Conservation (phyloP, 2,888 invertebrate species). For the Trimorus sp. region DNA sequence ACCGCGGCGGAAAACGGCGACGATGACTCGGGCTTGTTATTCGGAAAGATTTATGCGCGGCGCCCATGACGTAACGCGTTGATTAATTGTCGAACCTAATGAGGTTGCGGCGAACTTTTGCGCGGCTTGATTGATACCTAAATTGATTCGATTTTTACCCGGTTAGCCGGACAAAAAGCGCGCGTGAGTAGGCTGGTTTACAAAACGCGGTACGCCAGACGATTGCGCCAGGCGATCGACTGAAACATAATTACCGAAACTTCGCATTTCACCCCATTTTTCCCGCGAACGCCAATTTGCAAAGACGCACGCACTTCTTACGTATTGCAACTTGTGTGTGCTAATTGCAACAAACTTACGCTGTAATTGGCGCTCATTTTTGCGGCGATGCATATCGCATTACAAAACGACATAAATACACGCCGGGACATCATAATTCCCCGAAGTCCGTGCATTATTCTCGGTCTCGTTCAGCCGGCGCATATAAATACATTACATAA, state of each 20-base stretch:
- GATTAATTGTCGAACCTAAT: constrained; percentile 35
- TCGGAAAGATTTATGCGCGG: constrained; percentile 25
- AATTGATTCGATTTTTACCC: no score
- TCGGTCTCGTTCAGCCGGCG: constrained; percentile 21
- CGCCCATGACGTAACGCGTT: constrained; percentile 19
- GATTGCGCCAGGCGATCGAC: no score
- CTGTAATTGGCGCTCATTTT: background rate
- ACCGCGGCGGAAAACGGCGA: constrained; percentile 26
- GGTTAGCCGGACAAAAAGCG: no score
- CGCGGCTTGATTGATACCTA: no score
- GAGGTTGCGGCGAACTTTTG: constrained; percentile 1
- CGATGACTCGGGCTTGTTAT: constrained; percentile 35
- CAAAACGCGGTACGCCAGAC: no score
- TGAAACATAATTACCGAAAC: no score
- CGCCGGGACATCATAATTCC: constrained; percentile 16
- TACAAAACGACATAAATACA: constrained; percentile 16
- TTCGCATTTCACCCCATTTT: no score
- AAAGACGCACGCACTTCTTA: no score
- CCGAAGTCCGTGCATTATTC: constrained; percentile 13
- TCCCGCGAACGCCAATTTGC: no score
- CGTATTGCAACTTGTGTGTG: no score
- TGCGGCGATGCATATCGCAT: background rate
- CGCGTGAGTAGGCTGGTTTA: no score
- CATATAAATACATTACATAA: constrained; percentile 33
- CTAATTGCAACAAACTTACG: no score